Conservation (phyloP, 2,797 vertebrate species). For the Sebastes cheni region DNA sequence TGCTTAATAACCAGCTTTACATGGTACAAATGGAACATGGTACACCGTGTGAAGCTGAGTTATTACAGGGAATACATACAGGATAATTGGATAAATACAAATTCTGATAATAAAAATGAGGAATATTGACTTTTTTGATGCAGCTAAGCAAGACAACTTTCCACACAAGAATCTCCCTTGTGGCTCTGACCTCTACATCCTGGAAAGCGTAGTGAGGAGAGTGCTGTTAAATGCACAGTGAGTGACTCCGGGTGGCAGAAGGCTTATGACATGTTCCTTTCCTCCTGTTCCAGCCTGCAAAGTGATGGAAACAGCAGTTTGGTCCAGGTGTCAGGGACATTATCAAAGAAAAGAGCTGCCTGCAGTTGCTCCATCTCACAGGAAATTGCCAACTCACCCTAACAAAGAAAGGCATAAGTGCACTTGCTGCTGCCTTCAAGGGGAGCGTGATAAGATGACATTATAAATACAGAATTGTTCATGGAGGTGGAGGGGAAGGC, state of each 20-base stretch:
- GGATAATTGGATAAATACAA: neutral
- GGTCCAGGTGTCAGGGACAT: constrained; percentile 94
- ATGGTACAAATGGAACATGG: constrained; percentile 30
- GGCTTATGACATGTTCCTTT: constrained; percentile 82
- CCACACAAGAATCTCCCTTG: constrained; percentile 46
- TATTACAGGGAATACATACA: neutral
- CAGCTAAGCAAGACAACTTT: constrained; percentile 51
- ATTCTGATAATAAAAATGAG: constrained; percentile 6
- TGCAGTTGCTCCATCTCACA: constrained; percentile 92
- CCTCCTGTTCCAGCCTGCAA: constrained; percentile 77
- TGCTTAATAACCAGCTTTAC: constrained; percentile 70
- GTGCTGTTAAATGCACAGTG: constrained; percentile 75
- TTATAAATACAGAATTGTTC: constrained; percentile 89
- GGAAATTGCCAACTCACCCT: constrained; percentile 99
- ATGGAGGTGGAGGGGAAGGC: constrained; percentile 81
- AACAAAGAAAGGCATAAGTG: constrained; percentile 98
- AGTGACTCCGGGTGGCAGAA: constrained; percentile 72
- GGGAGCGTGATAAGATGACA: constrained; percentile 94
- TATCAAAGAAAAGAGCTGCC: constrained; percentile 93
- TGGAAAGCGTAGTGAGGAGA: constrained; percentile 64
- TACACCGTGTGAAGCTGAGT: constrained; percentile 9
- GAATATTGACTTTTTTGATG: constrained; percentile 27
- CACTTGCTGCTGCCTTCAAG: constrained; percentile 91
- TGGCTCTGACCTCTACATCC: constrained; percentile 62
- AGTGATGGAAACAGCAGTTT: constrained; percentile 91